Base-by-base conservation (phyloP, 2,797 vertebrate species). In the Typhlichthys eigenmanni region DNA sequence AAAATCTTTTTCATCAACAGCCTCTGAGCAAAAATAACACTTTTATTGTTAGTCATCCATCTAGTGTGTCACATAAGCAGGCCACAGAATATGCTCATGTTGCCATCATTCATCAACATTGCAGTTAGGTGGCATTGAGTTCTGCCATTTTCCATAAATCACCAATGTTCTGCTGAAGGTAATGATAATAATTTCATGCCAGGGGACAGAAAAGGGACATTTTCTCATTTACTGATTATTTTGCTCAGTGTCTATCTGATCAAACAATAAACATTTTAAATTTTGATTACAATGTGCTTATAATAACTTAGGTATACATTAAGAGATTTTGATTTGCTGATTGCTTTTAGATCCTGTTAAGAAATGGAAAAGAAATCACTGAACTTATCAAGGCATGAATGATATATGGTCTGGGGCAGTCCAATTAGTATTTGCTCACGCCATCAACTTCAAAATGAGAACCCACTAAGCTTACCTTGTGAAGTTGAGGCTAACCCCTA, bases 41-140 rank as follows among this genome's bases (percentile, higher is more conserved):
- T 60, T 71, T 76, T 78, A 84, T 65, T 79, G 66, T 66, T 71
- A 64, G 24, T 76, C 77, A 75, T 83, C 60, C 46, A 60, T 82
- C 74, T 73, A 69, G 9, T 60, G 48, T 38, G 62, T 68, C 66
- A 66, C 48, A 56, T 45, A 49, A 47, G 43, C 12, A 60, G 58
- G 43, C 19, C 64, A 47, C 47, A 60, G 72, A 73, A 69, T 3
- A 63, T 52, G 49, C 48, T 58, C 7, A 10, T 45, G 9, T 53
- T 54, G 1, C n/a, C 13, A 14, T 51, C 52, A 68, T 75, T 64
- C 49, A 69, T 80, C 68, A 78, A 70, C 71, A 12, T 52, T 54
- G 71, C 24, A 24, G 24, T 67, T 74, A 79, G 56, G 62, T 56
- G 59, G 43, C 32, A 69, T 66, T 13, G 19, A 54, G 12, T 63